phyloP scores from a whole-genome alignment of 2,888 invertebrate species.

The Pterostichus niger region DNA sequence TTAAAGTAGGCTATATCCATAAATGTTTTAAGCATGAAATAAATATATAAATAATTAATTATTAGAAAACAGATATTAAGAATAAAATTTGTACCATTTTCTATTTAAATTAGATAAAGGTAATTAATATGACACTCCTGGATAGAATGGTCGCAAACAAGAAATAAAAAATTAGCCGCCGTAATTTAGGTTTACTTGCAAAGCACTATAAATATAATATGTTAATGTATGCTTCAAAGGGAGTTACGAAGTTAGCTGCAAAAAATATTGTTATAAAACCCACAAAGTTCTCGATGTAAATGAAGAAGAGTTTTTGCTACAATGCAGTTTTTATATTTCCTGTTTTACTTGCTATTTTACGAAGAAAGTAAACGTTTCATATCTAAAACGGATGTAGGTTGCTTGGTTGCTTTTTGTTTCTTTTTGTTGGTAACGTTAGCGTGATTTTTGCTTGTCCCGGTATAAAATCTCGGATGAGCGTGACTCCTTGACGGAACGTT shows the following conservation, averaged over 20 bases:
- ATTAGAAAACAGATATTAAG: no score
- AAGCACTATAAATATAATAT: no score
- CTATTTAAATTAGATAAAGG: no score
- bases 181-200: no score
- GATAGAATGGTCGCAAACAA: no score
- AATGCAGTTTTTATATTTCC: conserved; percentile 40
- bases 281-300: conserved; percentile 27
- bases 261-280: neutral
- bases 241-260: neutral
- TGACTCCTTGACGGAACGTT: conserved; percentile 57
- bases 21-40: no score
- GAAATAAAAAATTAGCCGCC: no score
- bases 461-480: conserved; percentile 57
- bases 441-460: conserved; percentile 29
- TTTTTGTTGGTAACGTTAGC: conserved; percentile 22
- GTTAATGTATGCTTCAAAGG: no score
- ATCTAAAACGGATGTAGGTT: conserved; percentile 49
- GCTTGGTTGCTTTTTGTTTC: conserved; percentile 31
- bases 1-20: no score
- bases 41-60: no score
- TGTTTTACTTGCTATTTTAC: conserved; percentile 45
- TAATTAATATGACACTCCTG: no score
- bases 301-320: conserved; percentile 18
- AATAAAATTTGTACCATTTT: no score
- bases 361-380: conserved; percentile 45